Evolutionary conservation across 2,113 vertebrate genomes (phyloP).

Genomic region (Epinephelus fuscoguttatus): DNA sequence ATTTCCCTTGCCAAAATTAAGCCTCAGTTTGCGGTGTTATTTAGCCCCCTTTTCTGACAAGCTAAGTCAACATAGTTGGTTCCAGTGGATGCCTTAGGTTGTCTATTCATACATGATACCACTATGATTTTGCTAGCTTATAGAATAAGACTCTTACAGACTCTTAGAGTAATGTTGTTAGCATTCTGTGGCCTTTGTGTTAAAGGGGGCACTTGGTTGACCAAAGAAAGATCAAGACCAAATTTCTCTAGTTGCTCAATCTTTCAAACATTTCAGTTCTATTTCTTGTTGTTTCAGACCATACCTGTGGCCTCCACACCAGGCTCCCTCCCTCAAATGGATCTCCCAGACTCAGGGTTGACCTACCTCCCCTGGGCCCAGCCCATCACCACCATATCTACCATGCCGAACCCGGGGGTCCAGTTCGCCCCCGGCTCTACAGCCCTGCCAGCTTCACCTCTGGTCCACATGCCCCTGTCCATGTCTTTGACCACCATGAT

Average conservation of each 20-base stretch:
- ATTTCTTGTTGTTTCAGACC: constrained; percentile 82
- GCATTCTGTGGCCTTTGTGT: too few relatives aligned
- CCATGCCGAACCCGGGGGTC: constrained; percentile 78
- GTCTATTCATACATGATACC: too few relatives aligned
- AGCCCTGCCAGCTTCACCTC: constrained; percentile 82
- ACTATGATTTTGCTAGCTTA: too few relatives aligned
- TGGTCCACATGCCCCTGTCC: constrained; percentile 89
- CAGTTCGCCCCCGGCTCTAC: constrained; percentile 87
- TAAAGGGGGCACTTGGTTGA: not conserved
- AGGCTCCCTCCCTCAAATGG: constrained; percentile 85
- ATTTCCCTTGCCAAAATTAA: too few relatives aligned
- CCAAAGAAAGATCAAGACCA: too few relatives aligned
- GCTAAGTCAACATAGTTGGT: too few relatives aligned
- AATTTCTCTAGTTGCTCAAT: too few relatives aligned
- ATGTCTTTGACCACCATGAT: constrained; percentile 77
- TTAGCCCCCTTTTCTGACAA: too few relatives aligned
- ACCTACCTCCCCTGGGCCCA: constrained; percentile 94
- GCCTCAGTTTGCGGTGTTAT: too few relatives aligned
- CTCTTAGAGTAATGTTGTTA: too few relatives aligned
- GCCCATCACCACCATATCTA: constrained; percentile 88
- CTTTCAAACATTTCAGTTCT: not conserved
- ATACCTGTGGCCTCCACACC: constrained; percentile 79
- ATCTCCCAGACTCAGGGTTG: constrained; percentile 88
- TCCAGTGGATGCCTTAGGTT: too few relatives aligned
- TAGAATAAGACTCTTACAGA: too few relatives aligned